Base-by-base conservation (phyloP, 2,113 vertebrate species). In the Barnardius zonarius region DNA sequence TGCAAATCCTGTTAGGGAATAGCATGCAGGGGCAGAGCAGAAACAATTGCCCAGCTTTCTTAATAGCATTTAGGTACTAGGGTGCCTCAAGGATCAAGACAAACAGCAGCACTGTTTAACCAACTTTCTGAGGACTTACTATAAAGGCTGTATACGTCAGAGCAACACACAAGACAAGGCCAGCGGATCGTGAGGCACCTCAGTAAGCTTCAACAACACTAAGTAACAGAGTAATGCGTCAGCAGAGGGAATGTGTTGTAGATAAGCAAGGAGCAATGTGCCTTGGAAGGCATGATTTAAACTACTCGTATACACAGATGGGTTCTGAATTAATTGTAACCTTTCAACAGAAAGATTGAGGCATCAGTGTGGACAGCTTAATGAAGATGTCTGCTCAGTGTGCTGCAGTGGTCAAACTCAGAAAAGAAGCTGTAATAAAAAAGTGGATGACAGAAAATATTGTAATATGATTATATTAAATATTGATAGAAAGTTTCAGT, bases 261-360 rank as follows among this genome's bases (percentile, higher is more conserved):
- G 91, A 68, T 90, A 92, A 96, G 69, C 30, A 14, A 46, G 94
- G 82, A 92, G 86, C 79, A 92, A 94, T 59, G 66, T 5, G 17
- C 84, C 83, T 78, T 96, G 86, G 89, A 97, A 97, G 84, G 43
- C 86, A 90, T 90, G 86, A 94, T 95, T 97, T 96, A 95, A 97
- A 94, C 91, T 92, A 72, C 82, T 93, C 43, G 14, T 84, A 85
- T 86, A 88, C 75, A 78, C 18, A 69, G 73, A 87, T 88, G 85
- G 90, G 61, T 92, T 96, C 90, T 94, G 95, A 97, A 98, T 97
- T 92, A 93, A 94, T 88, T 92, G 91, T 94, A 94, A 96, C 78
- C 92, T 97, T 97, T 96, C 86, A 87, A 82, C 77, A 90, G 84
- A 84, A 97, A 96, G 93, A 97, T 17, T 86, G 66, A 95, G 84